Conservation (phyloP, 2,113 vertebrate species). For the Acanthochromis polyacanthus region DNA sequence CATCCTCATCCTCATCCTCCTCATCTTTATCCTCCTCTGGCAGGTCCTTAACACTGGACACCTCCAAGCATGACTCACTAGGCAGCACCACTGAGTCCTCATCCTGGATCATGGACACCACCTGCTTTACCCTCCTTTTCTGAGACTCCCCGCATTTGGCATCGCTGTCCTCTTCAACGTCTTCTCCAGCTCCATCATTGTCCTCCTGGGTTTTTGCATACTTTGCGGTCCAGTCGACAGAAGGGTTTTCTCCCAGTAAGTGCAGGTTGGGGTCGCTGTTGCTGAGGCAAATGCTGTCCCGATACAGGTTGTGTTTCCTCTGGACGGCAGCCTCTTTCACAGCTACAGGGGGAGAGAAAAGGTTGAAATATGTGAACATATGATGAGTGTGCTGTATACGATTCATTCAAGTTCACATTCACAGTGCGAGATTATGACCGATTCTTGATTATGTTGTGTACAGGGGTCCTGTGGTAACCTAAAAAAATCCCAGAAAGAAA, state of each 20-base stretch:
- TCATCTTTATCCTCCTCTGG: constrained; percentile 41
- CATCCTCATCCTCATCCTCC: not conserved
- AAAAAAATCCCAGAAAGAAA: too few relatives aligned
- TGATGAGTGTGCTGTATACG: too few relatives aligned
- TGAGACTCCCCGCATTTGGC: constrained; percentile 37
- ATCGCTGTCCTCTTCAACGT: not conserved
- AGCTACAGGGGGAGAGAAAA: constrained; percentile 75
- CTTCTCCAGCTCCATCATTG: constrained; percentile 39
- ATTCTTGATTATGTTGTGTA: too few relatives aligned
- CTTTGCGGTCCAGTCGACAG: constrained; percentile 89
- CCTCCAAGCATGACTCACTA: constrained; percentile 73
- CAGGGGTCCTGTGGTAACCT: too few relatives aligned
- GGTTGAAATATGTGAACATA: not conserved
- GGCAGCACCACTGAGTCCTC: constrained; percentile 78
- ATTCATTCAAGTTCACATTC: too few relatives aligned
- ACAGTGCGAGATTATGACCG: too few relatives aligned
- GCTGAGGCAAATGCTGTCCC: constrained; percentile 95
- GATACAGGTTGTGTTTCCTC: constrained; percentile 94
- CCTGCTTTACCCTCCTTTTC: constrained; percentile 89
- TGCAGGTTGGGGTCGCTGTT: constrained; percentile 96
- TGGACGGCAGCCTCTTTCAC: constrained; percentile 97
- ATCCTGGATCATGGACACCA: constrained; percentile 93
- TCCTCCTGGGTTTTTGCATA: constrained; percentile 62
- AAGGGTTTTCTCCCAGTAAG: constrained; percentile 87
- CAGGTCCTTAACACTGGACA: constrained; percentile 70